Base-by-base conservation (phyloP, 2,888 invertebrate species). In the Prosopocoilus inquinatus region DNA sequence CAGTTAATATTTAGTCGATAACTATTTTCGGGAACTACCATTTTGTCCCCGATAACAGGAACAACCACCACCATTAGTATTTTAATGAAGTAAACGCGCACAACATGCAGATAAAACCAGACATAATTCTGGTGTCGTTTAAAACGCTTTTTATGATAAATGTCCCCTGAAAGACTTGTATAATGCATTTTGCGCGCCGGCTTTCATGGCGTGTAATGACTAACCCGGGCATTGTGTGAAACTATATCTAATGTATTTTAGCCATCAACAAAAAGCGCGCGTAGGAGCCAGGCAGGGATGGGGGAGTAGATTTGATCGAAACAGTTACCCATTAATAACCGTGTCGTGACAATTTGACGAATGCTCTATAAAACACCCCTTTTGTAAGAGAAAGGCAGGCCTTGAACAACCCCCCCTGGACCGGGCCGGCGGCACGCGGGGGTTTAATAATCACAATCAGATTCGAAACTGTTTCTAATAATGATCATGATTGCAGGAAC, bases 341-440 rank as follows among this genome's bases (percentile, higher is more conserved):
- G 67, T 71, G 68, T 72, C 70, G 71, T 74, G 74, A 75, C 74
- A 74, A 73, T 73, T 73, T 72, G 72, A 74, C 71, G 73, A 71
- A 73, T 71, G 69, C 69, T 66, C 64, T 64, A 75, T 78, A 81
- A 79, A 82, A 82, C 82, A 81, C 81, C 81, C 81, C 82, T 81
- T 80, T 47, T 41, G 16, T 15, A 11, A 9, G n/a, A 28, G 3
- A 28, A 28, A 28, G 20, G 20, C 20, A 28, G 20, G 20, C 20
- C 20, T 28, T 28, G 20, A 28, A 28, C 5, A 28, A 28, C 20
- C 20, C 20, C 20, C 3, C n/a, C n/a, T n/a, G 34, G 8, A 38
- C 39, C 39, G 13, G 39, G 16, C 1, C 11, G 15, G 41, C 13
- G 8, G 13, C 13, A 41, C 15, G 41, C 41, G 15, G 15, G 2